These are phyloP conservation scores for Vulpes ferrilata DNA, from an alignment of 2,113 vertebrate genomes.

Conservation along the genomic window DNA sequence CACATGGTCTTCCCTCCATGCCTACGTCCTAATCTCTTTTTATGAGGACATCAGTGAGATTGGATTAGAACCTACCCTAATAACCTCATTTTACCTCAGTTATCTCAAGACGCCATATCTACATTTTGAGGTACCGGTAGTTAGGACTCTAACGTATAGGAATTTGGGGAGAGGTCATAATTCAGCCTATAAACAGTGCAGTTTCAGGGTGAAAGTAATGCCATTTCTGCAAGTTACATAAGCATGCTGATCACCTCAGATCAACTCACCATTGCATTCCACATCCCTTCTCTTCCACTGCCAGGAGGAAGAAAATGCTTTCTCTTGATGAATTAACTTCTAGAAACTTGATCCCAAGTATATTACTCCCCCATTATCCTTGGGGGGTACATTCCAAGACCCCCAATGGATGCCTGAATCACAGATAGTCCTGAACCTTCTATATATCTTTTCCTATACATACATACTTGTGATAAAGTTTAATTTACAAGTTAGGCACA, in stretches of 20 bases:
- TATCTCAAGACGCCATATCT: not conserved
- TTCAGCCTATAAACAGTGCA: not conserved
- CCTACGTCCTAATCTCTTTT: not conserved
- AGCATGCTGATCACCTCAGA: not conserved
- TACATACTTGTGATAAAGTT: not conserved
- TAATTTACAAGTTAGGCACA: not conserved
- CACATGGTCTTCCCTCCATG: not conserved
- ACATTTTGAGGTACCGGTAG: not conserved
- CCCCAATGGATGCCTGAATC: not conserved
- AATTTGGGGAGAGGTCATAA: not conserved
- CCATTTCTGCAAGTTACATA: not conserved
- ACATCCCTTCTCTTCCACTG: not conserved
- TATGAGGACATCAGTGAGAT: not conserved
- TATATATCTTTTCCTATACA: not conserved
- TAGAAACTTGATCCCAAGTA: not conserved
- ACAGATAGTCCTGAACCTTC: not conserved
- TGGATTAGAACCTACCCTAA: too few relatives aligned
- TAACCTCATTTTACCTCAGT: not conserved
- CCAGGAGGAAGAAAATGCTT: not conserved
- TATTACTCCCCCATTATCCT: not conserved
- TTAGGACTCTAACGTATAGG: not conserved
- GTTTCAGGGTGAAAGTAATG: not conserved
- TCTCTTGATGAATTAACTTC: not conserved
- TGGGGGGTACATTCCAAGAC: not conserved
- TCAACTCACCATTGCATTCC: not conserved